Evolutionary conservation across 2,888 invertebrate genomes (phyloP), one percentile per base, ranked within the genome.

Genomic region (Limnephilus marmoratus): DNA sequence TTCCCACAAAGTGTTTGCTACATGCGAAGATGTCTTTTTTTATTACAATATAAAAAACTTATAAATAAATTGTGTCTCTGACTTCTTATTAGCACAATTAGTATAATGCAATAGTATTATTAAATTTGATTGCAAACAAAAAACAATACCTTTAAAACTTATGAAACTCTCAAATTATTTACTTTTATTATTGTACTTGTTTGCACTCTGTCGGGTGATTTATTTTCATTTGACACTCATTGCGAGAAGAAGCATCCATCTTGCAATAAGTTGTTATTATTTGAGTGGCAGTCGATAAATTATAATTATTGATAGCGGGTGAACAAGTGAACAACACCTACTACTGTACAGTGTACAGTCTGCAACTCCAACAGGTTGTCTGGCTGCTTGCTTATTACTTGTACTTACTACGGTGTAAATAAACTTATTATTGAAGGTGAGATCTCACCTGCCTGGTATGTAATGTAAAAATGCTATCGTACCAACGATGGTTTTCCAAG

Each of bases 301-400:
- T 89, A 91, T 87, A 87, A 91, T 91, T 81, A 91, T 91, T 53
- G 86, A 88, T 41, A 89, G 86, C 89, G 82, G 41, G 83, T 89
- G 24, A 68, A 68, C 68, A 68, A 68, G 68, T 89, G 24, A 68
- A 68, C 68, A 68, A 24, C 68, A 68, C 68, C 68, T n/a, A 68
- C 68, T 68, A 68, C 68, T 68, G 24, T 24, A 68, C 45, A 45
- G 18, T 24, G 24, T 24, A 68, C 45, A 45, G 53, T 53, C 7
- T 68, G 24, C 68, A n/a, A 68, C 68, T 68, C 68, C 24, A 68
- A 68, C 24, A 68, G 68, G 68, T 68, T n/a, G 68, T 68, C 9
- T 7, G 24, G 24, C 68, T 68, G n/a, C 68, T 18, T 9, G 68
- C 68, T 24, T 24, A 68, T 68, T 68, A 68, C 24, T 5, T 1